Conservation (phyloP, 2,888 invertebrate species). For the Caenorhabditis afra region DNA sequence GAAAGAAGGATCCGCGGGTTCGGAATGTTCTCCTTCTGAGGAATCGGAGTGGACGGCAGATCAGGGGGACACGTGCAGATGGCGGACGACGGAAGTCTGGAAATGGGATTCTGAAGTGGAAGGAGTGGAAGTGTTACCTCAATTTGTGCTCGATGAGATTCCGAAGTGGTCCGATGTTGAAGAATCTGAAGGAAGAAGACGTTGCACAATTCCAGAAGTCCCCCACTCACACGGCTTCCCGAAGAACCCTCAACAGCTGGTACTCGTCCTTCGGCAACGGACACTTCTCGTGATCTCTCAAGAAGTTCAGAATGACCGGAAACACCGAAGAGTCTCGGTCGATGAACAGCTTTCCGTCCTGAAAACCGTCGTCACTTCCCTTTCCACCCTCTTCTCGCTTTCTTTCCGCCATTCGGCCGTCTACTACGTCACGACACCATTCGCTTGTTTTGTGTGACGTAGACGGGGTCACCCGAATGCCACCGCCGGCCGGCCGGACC, state of each 20-base stretch:
- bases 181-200: conserved; percentile 27
- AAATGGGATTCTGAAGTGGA: background rate
- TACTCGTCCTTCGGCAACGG: conserved; percentile 69
- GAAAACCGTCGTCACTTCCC: conserved; percentile 14
- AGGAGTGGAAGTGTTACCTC: conserved; percentile 10
- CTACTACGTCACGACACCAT: conserved; percentile 16
- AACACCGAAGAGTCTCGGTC: conserved; percentile 68
- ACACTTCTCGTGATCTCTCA: conserved; percentile 66
- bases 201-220: background rate
- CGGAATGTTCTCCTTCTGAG: conserved; percentile 45
- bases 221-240: conserved; percentile 62
- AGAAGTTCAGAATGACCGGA: conserved; percentile 67
- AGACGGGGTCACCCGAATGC: no score
- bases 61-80: conserved; percentile 45
- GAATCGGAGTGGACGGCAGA: conserved; percentile 48
- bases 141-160: conserved; percentile 49
- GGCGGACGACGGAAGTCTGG: conserved; percentile 19
- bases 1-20: conserved; percentile 29
- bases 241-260: conserved; percentile 56
- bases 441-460: background rate
- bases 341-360: conserved; percentile 70
- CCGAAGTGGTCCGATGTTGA: conserved; percentile 50
- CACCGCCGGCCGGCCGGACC: no score
- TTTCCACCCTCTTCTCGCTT: background rate
- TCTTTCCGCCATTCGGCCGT: background rate